Evolutionary conservation across 2,888 invertebrate genomes (phyloP).

Genomic region (Chorisops tibialis): DNA sequence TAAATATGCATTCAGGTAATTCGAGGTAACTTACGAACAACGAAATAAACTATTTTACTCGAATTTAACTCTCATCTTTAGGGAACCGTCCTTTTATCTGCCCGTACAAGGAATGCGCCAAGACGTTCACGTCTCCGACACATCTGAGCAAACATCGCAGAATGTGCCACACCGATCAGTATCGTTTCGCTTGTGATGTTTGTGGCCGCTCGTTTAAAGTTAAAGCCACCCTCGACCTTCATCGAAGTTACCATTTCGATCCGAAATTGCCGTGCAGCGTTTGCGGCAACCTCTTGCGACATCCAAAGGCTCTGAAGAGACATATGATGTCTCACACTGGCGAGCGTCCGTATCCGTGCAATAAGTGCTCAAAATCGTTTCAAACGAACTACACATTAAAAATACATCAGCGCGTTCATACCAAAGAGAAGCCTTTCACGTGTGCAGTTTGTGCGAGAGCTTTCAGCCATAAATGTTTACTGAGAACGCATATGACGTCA

Average conservation of each 20-base stretch:
- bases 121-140: slow-evolving; percentile 4
- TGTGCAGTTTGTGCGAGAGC: background rate
- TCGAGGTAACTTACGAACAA: background rate
- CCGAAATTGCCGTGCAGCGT: slow-evolving; percentile 23
- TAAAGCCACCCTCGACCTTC: slow-evolving; percentile 3
- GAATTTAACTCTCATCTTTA: background rate
- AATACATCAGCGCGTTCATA: slow-evolving; percentile 22
- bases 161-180: slow-evolving; percentile 12
- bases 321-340: slow-evolving; percentile 11
- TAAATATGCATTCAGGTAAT: slow-evolving; percentile 16
- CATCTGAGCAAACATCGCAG: background rate
- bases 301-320: background rate
- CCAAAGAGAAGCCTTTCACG: slow-evolving; percentile 12
- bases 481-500: too few relatives aligned
- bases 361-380: slow-evolving; percentile 14
- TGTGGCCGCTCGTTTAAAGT: slow-evolving; percentile 16
- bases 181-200: background rate
- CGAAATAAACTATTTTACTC: background rate
- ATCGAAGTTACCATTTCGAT: slow-evolving; percentile 24
- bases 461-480: background rate
- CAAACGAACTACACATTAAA: slow-evolving; percentile 8
- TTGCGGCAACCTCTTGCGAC: slow-evolving; percentile 16
- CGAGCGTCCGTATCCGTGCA: background rate
- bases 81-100: slow-evolving; percentile 8
- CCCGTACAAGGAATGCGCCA: slow-evolving; percentile 2